Evolutionary conservation across 2,113 vertebrate species (phyloP), one percentile per base, ranked within the genome.

Genomic region (Pithys albifrons): DNA sequence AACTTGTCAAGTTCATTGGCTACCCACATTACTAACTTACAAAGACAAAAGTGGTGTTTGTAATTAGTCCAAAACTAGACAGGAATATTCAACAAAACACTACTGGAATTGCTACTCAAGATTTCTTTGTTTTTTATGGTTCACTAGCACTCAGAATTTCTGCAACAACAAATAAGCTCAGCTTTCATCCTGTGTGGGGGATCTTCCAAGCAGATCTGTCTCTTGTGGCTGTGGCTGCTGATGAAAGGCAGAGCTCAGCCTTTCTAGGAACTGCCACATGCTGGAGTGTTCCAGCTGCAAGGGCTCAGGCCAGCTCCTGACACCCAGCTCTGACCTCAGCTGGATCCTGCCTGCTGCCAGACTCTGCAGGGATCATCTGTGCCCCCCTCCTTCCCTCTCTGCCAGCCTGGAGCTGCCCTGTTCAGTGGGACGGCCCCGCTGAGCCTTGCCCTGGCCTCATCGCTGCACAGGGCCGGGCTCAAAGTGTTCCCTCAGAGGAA

Each of bases 171-270:
- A 83, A 54, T 2, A 23, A 31, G 7, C 25, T 66, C 8, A 20
- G 69, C 84, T 89, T 88, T 90, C 25, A 69, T 37, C 75, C 59
- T 58, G 31, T 10, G 25, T 25, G 35, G 84, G 49, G 31, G 46
- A 62, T 52, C 33, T 43, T 76, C 52, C 51, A 7, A 66, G 49
- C 46, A 86, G 67, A 80, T 59, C 7, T 55, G 75, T 58, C 82
- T 29, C 64, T 66, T 29, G 51, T 58, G 74, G 61, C 82, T 73
- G 74, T 8, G 67, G 74, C 89, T 69, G 39, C 17, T 45, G 81
- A 82, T 11, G 33, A 89, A 94, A 77, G 80, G 73, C 84, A 94
- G 89, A 93, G 61, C 81, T 93, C 85, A 57, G 90, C 41, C 90
- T 78, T 93, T 91, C 85, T 59, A 94, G 85, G 81, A 93, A 67